These are phyloP conservation scores for Hemicordylus capensis DNA, from an alignment of 2,113 vertebrate genomes.

Conservation along the genomic window DNA sequence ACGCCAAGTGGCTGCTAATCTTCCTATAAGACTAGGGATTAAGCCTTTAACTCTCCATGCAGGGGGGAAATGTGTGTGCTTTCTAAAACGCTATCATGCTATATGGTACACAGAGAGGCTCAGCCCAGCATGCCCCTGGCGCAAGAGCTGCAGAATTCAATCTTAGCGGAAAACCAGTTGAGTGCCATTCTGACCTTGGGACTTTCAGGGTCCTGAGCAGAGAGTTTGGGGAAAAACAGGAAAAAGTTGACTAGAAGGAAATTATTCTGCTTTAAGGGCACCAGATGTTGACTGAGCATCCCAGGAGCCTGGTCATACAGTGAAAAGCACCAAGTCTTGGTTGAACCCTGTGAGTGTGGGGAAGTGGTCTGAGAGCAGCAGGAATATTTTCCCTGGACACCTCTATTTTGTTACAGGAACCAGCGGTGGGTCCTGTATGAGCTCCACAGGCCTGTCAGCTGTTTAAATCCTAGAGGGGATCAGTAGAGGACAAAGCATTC, in stretches of 20 bases:
- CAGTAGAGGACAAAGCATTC: neutral
- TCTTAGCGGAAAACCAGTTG: neutral
- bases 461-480: neutral
- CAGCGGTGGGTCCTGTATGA: neutral
- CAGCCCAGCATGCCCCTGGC: neutral
- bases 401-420: neutral
- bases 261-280: neutral
- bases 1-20: constrained; percentile 48
- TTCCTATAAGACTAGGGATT: constrained; percentile 50
- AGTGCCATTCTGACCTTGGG: neutral
- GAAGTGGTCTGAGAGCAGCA: neutral
- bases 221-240: too few relatives aligned
- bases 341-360: neutral
- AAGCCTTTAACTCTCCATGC: constrained; percentile 26
- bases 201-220: neutral
- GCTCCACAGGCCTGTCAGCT: neutral
- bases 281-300: neutral
- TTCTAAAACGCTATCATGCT: neutral
- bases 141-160: neutral
- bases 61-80: constrained; percentile 40
- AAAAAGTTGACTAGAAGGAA: neutral
- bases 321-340: neutral
- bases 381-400: neutral
- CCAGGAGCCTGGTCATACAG: neutral
- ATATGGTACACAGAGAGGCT: neutral